phyloP scores from a whole-genome alignment of 1,140 invertebrate genomes.

The Zaprionus davidi region DNA sequence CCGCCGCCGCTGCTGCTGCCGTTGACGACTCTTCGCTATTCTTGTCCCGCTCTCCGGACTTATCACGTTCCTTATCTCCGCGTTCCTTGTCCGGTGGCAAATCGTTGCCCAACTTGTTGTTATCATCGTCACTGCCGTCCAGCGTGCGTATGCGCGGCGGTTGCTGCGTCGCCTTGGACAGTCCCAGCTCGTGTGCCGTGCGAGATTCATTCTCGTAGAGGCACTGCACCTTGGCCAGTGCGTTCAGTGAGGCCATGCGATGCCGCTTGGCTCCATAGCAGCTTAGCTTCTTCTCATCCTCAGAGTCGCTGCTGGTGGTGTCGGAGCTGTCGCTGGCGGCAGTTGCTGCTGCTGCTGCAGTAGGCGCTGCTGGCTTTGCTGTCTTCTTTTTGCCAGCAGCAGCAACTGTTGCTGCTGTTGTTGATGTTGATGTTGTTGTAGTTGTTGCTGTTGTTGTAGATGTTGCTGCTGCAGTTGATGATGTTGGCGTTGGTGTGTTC shows the following conservation, averaged over 20 bases:
- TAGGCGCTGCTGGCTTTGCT: not conserved
- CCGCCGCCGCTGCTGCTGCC: constrained; percentile 12
- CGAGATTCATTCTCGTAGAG: constrained; percentile 94
- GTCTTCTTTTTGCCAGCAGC: constrained; percentile 43
- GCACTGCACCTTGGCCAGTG: constrained; percentile 95
- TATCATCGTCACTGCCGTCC: constrained; percentile 75
- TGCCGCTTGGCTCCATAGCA: constrained; percentile 89
- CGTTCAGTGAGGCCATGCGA: constrained; percentile 94
- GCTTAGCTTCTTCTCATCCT: constrained; percentile 74
- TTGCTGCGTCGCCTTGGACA: constrained; percentile 82
- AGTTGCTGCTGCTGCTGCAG: constrained; percentile 2
- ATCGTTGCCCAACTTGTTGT: constrained; percentile 46
- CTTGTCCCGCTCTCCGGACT: constrained; percentile 17
- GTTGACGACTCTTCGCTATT: not conserved
- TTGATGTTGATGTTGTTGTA: constrained; percentile 22
- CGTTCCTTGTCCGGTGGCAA: constrained; percentile 38
- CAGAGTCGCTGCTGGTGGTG: constrained; percentile 64
- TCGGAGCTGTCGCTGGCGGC: constrained; percentile 43
- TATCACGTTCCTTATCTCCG: no score
- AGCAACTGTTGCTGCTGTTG: constrained; percentile 4
- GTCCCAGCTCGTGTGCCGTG: constrained; percentile 87
- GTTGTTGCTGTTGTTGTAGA: not conserved
- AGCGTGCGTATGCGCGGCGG: constrained; percentile 75
- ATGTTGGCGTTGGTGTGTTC: constrained; percentile 37
- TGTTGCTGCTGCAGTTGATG: constrained; percentile 11